phyloP scores from a whole-genome alignment of 1,140 invertebrate genomes.

The Aphelinus atriplicis region DNA sequence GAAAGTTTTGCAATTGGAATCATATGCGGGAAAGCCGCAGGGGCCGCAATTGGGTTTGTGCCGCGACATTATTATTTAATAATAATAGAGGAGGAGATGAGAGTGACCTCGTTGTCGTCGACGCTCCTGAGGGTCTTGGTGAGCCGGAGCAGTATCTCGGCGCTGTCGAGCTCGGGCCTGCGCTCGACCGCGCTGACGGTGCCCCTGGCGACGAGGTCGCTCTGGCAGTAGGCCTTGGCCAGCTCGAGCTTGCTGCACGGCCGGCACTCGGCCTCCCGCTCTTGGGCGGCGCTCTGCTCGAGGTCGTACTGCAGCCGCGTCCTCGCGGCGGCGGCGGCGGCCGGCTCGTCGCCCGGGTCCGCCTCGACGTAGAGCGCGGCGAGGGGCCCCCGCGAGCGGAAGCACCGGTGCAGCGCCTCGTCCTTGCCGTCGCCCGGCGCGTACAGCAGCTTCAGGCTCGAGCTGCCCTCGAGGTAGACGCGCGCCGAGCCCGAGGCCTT shows the following conservation, averaged over 20 bases:
- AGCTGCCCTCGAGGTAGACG: constrained; percentile 76
- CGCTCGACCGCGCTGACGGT: constrained; percentile 74
- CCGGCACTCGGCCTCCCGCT: constrained; percentile 73
- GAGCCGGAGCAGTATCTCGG: constrained; percentile 74
- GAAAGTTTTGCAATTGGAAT: too few relatives aligned
- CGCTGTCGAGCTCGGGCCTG: constrained; percentile 71
- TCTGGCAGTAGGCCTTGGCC: constrained; percentile 80
- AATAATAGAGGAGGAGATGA: background rate
- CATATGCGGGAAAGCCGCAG: too few relatives aligned
- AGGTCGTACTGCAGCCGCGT: constrained; percentile 66
- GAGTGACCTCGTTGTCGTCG: constrained; percentile 58
- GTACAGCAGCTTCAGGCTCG: constrained; percentile 73
- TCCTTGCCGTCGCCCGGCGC: constrained; percentile 71
- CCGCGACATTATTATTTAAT: too few relatives aligned
- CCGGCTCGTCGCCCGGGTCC: constrained; percentile 51
- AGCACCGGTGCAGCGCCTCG: constrained; percentile 68
- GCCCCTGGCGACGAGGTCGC: constrained; percentile 79
- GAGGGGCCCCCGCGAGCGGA: constrained; percentile 73
- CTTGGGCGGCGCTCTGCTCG: constrained; percentile 70
- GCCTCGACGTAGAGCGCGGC: constrained; percentile 80
- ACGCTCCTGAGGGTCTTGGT: constrained; percentile 73
- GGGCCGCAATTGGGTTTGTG: too few relatives aligned
- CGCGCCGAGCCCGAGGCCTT: constrained; percentile 71
- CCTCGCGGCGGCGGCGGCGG: constrained; percentile 17
- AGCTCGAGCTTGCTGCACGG: constrained; percentile 81